Percentiles rank a stretch among this genome's conserved stretches.
phyloP scores from a whole-genome alignment of 2,113 vertebrate genomes.

The Puntigrus tetrazona region DNA sequence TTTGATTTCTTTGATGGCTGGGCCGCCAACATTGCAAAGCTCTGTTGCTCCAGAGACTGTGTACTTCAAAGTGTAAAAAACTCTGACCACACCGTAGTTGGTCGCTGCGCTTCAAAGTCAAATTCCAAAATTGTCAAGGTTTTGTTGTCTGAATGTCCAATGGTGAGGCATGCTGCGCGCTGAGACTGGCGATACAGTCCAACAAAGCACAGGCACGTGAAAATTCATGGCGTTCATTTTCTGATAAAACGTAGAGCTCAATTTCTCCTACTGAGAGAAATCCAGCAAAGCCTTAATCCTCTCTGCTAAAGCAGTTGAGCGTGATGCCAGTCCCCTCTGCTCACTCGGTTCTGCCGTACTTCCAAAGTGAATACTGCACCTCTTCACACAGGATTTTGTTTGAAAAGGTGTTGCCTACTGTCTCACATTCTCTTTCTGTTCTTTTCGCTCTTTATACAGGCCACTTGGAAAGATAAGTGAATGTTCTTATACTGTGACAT shows the following conservation, averaged over 20 bases:
- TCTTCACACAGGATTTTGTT: constrained; percentile 66
- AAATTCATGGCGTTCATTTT: constrained; percentile 57
- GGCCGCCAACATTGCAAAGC: no score
- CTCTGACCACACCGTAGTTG: no score
- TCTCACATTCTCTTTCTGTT: constrained; percentile 18
- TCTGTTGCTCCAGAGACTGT: no score
- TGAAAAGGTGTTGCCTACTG: constrained; percentile 48
- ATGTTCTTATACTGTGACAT: constrained; percentile 19
- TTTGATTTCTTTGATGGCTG: no score
- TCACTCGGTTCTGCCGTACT: constrained; percentile 67
- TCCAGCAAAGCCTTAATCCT: constrained; percentile 71
- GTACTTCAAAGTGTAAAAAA: no score
- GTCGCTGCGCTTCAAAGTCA: no score
- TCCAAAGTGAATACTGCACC: constrained; percentile 66
- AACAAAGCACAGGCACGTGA: constrained; percentile 38
- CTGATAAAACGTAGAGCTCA: constrained; percentile 65
- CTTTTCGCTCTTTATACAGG: constrained; percentile 15
- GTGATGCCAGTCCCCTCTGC: constrained; percentile 52
- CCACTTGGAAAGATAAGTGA: constrained; percentile 29
- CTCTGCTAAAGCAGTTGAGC: constrained; percentile 42
- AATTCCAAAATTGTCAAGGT: no score
- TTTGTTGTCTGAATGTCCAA: no score
- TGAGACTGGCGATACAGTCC: constrained; percentile 52
- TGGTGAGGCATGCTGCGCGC: neutral
- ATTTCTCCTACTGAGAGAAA: constrained; percentile 68